Conservation (phyloP, 2,888 invertebrate species). For the Diarsia rubi region DNA sequence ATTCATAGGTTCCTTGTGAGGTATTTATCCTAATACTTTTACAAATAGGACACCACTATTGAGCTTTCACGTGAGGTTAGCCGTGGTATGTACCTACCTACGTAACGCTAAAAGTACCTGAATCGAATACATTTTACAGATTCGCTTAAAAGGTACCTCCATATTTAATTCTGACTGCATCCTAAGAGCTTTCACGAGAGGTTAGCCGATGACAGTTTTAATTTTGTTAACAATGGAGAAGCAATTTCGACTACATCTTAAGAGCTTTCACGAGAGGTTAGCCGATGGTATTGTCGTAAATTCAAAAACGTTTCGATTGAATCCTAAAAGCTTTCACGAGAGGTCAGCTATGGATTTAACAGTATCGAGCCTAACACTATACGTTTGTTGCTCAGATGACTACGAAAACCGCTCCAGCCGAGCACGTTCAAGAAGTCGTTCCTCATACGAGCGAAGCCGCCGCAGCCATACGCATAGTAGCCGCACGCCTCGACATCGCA, state of each 20-base stretch:
- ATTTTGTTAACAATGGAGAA: too few species aligned
- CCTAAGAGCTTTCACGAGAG: too few species aligned
- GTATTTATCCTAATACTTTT: too few species aligned
- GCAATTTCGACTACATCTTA: not conserved
- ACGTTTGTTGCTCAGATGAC: not conserved
- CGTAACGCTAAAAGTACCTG: too few species aligned
- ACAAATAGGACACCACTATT: too few species aligned
- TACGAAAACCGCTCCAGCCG: not conserved
- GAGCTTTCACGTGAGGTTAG: too few species aligned
- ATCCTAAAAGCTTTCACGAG: slow-evolving; percentile 14
- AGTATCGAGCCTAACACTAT: not conserved
- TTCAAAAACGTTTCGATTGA: not conserved
- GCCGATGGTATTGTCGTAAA: not conserved
- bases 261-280: slow-evolving; percentile 8
- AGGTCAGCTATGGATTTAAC: slow-evolving; percentile 12
- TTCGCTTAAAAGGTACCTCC: too few species aligned
- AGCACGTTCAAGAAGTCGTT: not conserved
- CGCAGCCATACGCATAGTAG: not conserved
- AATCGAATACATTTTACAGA: too few species aligned
- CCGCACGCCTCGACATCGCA: not conserved
- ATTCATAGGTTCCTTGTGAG: too few species aligned
- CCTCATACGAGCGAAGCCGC: not conserved
- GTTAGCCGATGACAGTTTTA: too few species aligned
- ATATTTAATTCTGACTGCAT: too few species aligned
- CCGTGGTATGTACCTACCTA: too few species aligned